These are phyloP conservation scores for Stictonetta naevosa DNA, from an alignment of 2,113 vertebrate genomes.

Conservation along the genomic window DNA sequence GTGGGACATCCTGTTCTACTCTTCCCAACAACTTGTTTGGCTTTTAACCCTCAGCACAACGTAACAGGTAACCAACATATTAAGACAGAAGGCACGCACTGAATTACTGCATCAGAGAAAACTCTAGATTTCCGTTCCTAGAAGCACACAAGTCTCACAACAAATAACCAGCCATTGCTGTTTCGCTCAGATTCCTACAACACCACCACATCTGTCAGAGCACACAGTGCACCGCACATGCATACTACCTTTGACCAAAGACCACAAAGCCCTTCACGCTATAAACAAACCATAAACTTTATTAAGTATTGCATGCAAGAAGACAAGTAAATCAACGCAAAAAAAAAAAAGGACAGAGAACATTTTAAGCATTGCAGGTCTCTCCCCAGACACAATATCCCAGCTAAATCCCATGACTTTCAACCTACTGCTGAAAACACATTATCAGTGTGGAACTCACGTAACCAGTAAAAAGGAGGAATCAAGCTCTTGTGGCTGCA, in stretches of 20 bases:
- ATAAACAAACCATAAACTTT: neutral
- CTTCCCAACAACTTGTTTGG: neutral
- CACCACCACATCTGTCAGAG: neutral
- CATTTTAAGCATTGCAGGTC: neutral
- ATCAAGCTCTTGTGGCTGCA: neutral
- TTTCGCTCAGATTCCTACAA: neutral
- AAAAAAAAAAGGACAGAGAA: neutral
- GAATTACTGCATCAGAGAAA: neutral
- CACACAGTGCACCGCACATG: neutral
- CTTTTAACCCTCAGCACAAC: neutral
- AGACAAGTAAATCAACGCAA: neutral
- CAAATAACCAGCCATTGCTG: neutral
- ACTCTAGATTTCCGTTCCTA: neutral
- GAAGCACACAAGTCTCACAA: neutral
- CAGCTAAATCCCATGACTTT: neutral
- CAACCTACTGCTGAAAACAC: neutral
- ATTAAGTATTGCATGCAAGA: neutral
- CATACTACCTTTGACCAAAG: conserved; percentile 3
- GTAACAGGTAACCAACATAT: neutral
- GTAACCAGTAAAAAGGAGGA: neutral
- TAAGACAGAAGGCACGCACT: neutral
- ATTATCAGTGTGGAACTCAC: neutral
- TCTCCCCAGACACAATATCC: neutral
- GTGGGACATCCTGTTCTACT: neutral
- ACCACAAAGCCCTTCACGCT: neutral